Evolutionary conservation across 2,888 invertebrate species (phyloP).

Genomic region (Epinotia brunnichana): DNA sequence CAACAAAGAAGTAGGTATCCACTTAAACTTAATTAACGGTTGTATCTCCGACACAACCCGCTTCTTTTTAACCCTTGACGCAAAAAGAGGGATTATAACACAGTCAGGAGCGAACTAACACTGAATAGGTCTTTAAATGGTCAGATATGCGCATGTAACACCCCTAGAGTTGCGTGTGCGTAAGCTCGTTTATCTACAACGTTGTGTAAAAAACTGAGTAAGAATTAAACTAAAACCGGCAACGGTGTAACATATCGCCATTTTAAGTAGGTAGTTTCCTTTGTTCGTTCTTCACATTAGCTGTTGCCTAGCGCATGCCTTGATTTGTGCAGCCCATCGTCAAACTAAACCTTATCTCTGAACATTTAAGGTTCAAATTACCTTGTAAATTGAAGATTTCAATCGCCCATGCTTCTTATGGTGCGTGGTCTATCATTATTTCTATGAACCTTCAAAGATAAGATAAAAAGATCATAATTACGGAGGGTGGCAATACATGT

Average conservation of each 20-base stretch:
- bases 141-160: too few relatives aligned
- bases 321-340: constrained; percentile 52
- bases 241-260: constrained; percentile 52
- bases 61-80: too few relatives aligned
- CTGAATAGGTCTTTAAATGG: too few relatives aligned
- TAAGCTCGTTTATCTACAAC: not conserved
- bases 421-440: constrained; percentile 38
- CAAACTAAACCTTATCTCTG: not conserved
- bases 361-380: not conserved
- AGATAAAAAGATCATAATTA: constrained; percentile 28
- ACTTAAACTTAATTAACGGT: too few relatives aligned
- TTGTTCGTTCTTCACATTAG: constrained; percentile 55
- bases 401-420: constrained; percentile 15
- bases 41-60: too few relatives aligned
- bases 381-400: constrained; percentile 8
- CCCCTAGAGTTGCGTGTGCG: too few relatives aligned
- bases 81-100: too few relatives aligned
- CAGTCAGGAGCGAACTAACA: too few relatives aligned
- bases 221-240: not conserved
- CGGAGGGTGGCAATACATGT: constrained; percentile 11
- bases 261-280: constrained; percentile 54
- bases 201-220: not conserved
- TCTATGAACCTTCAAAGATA: constrained; percentile 29
- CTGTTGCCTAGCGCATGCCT: constrained; percentile 50
- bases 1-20: too few relatives aligned